These are phyloP conservation scores for Heliconius melpomene DNA, from an alignment of 1,140 invertebrate genomes.

Conservation along the genomic window DNA sequence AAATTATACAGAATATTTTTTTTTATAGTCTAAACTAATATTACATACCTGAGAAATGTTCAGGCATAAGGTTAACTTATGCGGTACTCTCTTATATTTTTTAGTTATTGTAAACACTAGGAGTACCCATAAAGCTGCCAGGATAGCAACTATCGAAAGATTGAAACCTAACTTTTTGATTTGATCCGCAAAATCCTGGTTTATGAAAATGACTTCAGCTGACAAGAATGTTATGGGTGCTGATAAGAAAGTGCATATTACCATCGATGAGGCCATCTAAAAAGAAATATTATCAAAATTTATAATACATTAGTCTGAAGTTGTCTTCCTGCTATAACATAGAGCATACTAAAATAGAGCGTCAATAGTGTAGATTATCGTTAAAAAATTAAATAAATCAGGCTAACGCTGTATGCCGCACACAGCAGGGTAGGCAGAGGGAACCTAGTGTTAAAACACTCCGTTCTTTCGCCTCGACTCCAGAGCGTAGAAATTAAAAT, in stretches of 20 bases:
- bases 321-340: too few species aligned
- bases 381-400: too few species aligned
- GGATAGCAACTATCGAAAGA: slow-evolving; percentile 88
- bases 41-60: slow-evolving; percentile 88
- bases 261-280: slow-evolving; percentile 94
- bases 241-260: slow-evolving; percentile 95
- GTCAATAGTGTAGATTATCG: too few species aligned
- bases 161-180: slow-evolving; percentile 92
- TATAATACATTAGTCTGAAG: too few species aligned
- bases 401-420: too few species aligned
- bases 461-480: too few species aligned
- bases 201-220: slow-evolving; percentile 93
- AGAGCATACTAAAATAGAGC: too few species aligned
- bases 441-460: too few species aligned
- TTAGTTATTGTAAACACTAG: slow-evolving; percentile 89
- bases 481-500: too few species aligned
- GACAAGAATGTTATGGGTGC: slow-evolving; percentile 97
- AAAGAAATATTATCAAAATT: slow-evolving; percentile 43
- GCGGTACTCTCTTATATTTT: slow-evolving; percentile 90
- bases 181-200: slow-evolving; percentile 88
- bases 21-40: too few species aligned
- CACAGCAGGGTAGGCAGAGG: too few species aligned
- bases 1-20: too few species aligned
- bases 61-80: slow-evolving; percentile 90
- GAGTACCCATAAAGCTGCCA: slow-evolving; percentile 90